Evolutionary conservation across 2,797 vertebrate species (phyloP).

Genomic region (Scleropages formosus): DNA sequence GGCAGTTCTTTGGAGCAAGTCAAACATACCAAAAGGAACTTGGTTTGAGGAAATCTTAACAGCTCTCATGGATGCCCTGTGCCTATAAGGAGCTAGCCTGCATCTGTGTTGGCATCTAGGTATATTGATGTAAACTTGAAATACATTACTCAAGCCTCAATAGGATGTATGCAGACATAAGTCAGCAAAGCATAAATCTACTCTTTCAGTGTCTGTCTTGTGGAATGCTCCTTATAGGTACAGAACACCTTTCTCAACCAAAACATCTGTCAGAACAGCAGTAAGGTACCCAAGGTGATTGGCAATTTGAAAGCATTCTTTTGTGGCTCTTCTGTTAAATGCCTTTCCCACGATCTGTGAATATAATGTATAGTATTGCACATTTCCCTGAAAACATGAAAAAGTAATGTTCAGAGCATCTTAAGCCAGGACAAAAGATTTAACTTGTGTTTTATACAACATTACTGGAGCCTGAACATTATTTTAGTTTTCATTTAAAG

Average conservation of each 20-base stretch:
- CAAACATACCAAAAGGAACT: background rate
- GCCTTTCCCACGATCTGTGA: background rate
- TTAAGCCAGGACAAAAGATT: too few relatives aligned
- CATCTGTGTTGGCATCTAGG: background rate
- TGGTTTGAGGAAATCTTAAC: background rate
- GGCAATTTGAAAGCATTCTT: constrained; percentile 35
- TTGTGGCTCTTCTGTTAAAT: background rate
- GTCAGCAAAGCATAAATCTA: background rate
- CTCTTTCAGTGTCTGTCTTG: background rate
- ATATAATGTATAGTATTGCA: too few relatives aligned
- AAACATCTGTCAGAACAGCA: background rate
- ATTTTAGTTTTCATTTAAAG: too few relatives aligned
- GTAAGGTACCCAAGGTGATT: constrained; percentile 27
- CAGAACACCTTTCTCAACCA: background rate
- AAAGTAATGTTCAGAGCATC: too few relatives aligned
- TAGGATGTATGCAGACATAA: constrained; percentile 4
- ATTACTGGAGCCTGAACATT: too few relatives aligned
- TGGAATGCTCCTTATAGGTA: constrained; percentile 21
- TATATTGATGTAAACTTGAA: background rate
- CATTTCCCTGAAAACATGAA: too few relatives aligned
- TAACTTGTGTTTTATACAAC: too few relatives aligned
- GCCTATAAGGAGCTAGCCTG: constrained; percentile 29
- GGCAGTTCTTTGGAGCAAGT: background rate
- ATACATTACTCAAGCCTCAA: background rate
- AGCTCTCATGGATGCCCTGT: constrained; percentile 15